Evolutionary conservation across 2,113 vertebrate species (phyloP).

Genomic region (Theropithecus gelada): DNA sequence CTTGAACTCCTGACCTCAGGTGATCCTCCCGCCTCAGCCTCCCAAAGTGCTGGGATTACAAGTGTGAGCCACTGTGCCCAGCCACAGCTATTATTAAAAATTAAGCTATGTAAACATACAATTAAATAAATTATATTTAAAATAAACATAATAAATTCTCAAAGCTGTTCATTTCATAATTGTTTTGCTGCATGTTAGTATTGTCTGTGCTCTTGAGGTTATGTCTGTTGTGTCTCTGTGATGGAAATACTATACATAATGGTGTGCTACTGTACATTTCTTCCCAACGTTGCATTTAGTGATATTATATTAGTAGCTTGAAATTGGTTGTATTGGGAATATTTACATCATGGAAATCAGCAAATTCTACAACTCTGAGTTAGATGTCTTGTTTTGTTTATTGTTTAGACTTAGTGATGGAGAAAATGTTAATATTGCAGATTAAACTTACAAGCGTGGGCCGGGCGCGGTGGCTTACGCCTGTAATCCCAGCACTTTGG

Average conservation of each 20-base stretch:
- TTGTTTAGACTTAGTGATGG: slow-evolving; percentile 20
- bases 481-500: too few species aligned
- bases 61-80: too few species aligned
- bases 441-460: slow-evolving; percentile 1
- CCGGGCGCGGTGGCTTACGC: too few species aligned
- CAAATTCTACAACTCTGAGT: neutral
- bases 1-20: too few species aligned
- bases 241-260: neutral
- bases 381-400: neutral
- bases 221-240: neutral
- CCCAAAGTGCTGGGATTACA: too few species aligned
- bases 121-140: slow-evolving; percentile 50
- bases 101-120: neutral
- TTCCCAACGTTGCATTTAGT: neutral
- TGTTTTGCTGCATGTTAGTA: slow-evolving; percentile 9
- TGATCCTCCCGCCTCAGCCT: too few species aligned
- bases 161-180: neutral
- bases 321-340: neutral
- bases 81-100: slow-evolving; percentile 25
- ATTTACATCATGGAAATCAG: neutral
- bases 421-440: neutral
- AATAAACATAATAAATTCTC: neutral
- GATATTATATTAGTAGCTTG: neutral
- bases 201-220: neutral
- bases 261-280: neutral